Base-by-base conservation (phyloP, 2,797 vertebrate species). In the Crocidura indochinensis region DNA sequence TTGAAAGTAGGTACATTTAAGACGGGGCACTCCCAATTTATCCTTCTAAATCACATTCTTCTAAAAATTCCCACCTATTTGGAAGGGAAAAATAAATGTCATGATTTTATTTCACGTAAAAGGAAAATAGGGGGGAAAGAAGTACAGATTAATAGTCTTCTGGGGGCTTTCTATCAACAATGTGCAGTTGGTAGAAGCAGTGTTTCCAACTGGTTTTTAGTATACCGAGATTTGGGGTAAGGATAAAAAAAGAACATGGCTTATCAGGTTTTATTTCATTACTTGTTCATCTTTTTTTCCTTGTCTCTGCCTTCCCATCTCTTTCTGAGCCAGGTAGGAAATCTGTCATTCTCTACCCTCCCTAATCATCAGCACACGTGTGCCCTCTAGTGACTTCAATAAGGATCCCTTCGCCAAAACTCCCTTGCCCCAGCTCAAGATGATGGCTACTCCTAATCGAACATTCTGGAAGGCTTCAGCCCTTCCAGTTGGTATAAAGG, bases 351-450 rank as follows among this genome's bases (percentile, higher is more conserved):
- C 20, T 49, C 4, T 7, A 64, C 20, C 69, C 11, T 49, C 19
- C 44, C 51, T 84, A 78, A 91, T 20, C 26, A 10, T 77, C 22
- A 76, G 24, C 84, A 75, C 92, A 91, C 60, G 71, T 17, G 77
- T 46, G 4, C 95, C 92, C 92, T 85, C 94, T 95, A 92, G 87
- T 92, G 95, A 81, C 72, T 4, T 0, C 27, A 78, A 8, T 27
- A 7, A 64, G 64, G 9, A 94, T 65, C n/a, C n/a, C n/a, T n/a
- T n/a, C n/a, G n/a, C n/a, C n/a, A n/a, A n/a, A 53, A 11, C 10
- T 82, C 60, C 46, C 65, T n/a, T 31, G 91, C 38, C 26, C 17
- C 19, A 3, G 77, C 56, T 22, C 56, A 60, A 60, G 56, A 19
- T 20, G 17, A 19, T 20, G 20, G 22, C 12, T 12, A 53, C 12